A percentile compares a stretch with the other conserved stretches of the same genome.
Conservation (phyloP, 2,888 invertebrate species). For the Scaptomyza parva region DNA sequence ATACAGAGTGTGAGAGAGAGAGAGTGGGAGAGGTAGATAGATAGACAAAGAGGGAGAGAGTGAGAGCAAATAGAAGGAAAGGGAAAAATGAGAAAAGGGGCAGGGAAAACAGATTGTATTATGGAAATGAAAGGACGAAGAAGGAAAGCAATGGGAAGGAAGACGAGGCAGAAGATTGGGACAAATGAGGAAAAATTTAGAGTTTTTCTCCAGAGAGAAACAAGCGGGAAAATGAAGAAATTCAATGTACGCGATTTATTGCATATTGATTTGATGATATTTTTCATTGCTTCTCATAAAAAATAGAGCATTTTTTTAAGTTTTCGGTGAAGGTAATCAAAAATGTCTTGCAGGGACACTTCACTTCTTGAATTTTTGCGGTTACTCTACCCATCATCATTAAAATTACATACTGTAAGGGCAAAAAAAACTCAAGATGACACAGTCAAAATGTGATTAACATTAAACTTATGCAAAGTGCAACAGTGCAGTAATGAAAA, state of each 20-base stretch:
- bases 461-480: constrained; percentile 68
- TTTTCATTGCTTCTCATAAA: neutral
- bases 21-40: neutral
- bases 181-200: too few species aligned
- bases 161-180: neutral
- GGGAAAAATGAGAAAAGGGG: neutral
- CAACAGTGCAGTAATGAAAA: constrained; percentile 34
- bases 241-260: neutral
- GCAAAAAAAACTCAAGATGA: constrained; percentile 38
- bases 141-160: neutral
- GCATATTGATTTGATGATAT: neutral
- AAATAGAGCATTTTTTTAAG: neutral
- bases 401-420: constrained; percentile 17
- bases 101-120: neutral
- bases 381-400: constrained; percentile 1
- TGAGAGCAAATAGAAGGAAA: neutral
- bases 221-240: neutral
- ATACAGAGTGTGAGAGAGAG: neutral
- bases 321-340: neutral
- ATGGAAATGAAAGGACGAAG: neutral
- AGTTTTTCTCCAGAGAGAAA: too few species aligned
- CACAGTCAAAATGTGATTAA: constrained; percentile 54
- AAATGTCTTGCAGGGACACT: neutral
- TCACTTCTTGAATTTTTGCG: neutral
- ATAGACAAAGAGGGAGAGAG: neutral